Evolutionary conservation across 2,797 vertebrate genomes (phyloP).

Genomic region (Acestrorhynchus altus): DNA sequence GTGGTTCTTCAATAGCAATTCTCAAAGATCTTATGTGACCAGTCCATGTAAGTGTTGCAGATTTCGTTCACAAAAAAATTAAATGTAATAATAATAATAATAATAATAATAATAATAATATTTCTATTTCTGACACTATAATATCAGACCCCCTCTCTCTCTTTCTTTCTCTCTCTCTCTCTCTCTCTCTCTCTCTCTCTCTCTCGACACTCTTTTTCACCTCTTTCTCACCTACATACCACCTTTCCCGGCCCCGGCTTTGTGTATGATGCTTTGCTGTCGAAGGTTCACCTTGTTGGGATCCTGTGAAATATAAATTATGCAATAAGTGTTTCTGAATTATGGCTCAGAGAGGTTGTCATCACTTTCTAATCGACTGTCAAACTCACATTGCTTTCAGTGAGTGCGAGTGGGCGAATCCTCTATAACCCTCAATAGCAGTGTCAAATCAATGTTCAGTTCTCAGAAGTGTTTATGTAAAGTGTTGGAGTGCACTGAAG

Average conservation of each 20-base stretch:
- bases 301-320: conserved; percentile 56
- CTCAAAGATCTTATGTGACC: no score
- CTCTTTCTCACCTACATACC: no score
- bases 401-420: neutral
- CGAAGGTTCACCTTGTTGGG: conserved; percentile 49
- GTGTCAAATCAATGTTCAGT: neutral
- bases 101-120: no score
- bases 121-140: no score
- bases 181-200: neutral
- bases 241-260: no score
- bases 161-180: conserved; percentile 33
- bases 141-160: conserved; percentile 34
- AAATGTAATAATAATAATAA: no score
- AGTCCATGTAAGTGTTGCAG: no score
- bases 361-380: conserved; percentile 44
- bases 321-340: conserved; percentile 47
- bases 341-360: conserved; percentile 38
- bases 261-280: conserved; percentile 8
- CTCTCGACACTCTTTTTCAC: no score
- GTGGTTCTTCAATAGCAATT: no score
- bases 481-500: no score
- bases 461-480: no score
- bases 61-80: no score
- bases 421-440: neutral
- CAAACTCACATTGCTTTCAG: neutral